Evolutionary conservation across 2,113 vertebrate genomes (phyloP).

Genomic region (Planiliza haematocheilus): DNA sequence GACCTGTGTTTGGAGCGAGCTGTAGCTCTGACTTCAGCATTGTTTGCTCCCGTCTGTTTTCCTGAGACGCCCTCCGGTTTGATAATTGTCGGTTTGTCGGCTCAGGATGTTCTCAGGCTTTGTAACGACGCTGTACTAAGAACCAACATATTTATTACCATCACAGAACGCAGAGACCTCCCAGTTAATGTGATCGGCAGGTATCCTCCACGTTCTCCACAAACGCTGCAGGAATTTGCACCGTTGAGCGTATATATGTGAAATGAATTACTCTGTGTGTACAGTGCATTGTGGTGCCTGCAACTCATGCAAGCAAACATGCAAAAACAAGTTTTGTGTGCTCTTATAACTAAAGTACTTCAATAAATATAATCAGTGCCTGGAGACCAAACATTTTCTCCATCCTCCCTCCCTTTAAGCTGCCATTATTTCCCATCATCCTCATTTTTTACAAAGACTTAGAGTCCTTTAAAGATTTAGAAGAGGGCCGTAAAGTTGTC

Average conservation of each 20-base stretch:
- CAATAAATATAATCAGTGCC: slow-evolving; percentile 29
- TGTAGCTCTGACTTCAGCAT: not conserved
- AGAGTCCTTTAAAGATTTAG: slow-evolving; percentile 38
- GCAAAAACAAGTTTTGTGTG: not conserved
- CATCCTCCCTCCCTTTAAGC: slow-evolving; percentile 19
- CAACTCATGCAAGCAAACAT: not conserved
- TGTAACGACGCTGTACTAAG: slow-evolving; percentile 1
- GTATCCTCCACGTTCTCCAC: slow-evolving; percentile 1
- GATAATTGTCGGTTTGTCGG: slow-evolving; percentile 20
- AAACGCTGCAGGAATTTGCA: slow-evolving; percentile 21
- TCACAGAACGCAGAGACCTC: not conserved
- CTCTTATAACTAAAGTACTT: too few relatives aligned
- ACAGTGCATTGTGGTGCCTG: too few relatives aligned
- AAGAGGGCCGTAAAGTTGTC: slow-evolving; percentile 34
- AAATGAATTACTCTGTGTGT: not conserved
- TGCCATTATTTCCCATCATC: slow-evolving; percentile 27
- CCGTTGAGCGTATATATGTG: not conserved
- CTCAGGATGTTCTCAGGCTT: slow-evolving; percentile 14
- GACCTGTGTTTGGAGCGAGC: not conserved
- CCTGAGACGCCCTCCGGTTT: not conserved
- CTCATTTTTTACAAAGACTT: slow-evolving; percentile 36
- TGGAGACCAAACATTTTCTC: slow-evolving; percentile 50
- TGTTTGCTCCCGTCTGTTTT: not conserved
- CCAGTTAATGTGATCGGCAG: slow-evolving; percentile 2
- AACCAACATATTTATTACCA: slow-evolving; percentile 26